phyloP scores from a whole-genome alignment of 2,113 vertebrate genomes.

The Grammomys surdaster region DNA sequence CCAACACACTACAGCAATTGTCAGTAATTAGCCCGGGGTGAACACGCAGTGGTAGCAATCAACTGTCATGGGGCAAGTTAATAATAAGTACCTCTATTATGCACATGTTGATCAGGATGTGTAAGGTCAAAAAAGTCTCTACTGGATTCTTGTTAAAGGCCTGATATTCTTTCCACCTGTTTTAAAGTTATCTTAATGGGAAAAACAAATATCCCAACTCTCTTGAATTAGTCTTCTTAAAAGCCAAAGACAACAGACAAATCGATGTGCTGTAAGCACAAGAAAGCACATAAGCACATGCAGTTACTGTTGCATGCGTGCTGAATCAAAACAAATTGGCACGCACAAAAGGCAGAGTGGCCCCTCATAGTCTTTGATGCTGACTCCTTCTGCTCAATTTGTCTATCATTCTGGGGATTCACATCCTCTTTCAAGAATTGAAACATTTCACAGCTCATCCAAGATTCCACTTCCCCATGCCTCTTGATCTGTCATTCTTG shows the following conservation, averaged over 20 bases:
- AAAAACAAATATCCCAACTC: constrained; percentile 25
- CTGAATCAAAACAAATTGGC: constrained; percentile 31
- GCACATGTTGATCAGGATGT: background rate
- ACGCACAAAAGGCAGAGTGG: background rate
- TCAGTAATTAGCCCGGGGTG: background rate
- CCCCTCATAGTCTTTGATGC: constrained; percentile 2
- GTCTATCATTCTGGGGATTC: background rate
- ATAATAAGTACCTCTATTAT: background rate
- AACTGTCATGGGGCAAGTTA: background rate
- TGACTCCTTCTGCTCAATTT: background rate
- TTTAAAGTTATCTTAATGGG: background rate
- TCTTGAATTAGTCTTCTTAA: constrained; percentile 28
- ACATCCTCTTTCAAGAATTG: constrained; percentile 25
- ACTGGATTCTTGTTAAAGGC: background rate
- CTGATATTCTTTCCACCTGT: background rate
- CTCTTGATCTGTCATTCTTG: background rate
- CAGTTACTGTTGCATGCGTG: background rate
- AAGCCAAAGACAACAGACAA: constrained; percentile 34
- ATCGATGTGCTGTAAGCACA: constrained; percentile 33
- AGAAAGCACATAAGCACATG: background rate
- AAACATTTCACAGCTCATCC: constrained; percentile 40
- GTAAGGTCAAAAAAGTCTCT: constrained; percentile 2
- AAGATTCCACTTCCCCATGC: background rate
- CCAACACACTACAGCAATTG: background rate
- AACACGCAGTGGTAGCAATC: background rate